Percentiles rank a stretch among this genome's conserved stretches.
Evolutionary conservation across 2,113 vertebrate species (phyloP).

Genomic region (Aspiorhynchus laticeps): DNA sequence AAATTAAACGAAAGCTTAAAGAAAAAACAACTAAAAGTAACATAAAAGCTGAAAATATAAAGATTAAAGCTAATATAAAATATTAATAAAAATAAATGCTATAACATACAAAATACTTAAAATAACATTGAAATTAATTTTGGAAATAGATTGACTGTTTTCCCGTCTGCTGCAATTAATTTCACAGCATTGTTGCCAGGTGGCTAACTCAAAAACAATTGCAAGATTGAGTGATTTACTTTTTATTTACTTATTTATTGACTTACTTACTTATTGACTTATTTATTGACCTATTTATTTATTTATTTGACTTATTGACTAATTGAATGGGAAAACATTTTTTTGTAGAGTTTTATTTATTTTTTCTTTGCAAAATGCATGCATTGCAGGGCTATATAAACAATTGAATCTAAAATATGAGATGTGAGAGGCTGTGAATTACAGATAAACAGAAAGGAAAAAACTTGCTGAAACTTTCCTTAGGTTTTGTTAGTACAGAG

Average conservation of each 20-base stretch:
- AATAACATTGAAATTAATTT: neutral
- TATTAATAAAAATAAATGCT: neutral
- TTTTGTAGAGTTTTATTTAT: neutral
- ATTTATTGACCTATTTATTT: too few species aligned
- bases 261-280: too few species aligned
- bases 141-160: neutral
- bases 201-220: neutral
- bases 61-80: neutral
- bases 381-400: neutral
- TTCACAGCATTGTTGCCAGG: neutral
- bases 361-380: neutral
- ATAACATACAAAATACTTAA: neutral
- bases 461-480: slow-evolving; percentile 45
- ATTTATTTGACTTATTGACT: neutral
- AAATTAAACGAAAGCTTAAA: too few species aligned
- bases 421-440: slow-evolving; percentile 12
- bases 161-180: neutral
- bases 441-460: slow-evolving; percentile 7
- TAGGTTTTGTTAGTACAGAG: slow-evolving; percentile 52
- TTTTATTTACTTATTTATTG: too few species aligned
- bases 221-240: too few species aligned
- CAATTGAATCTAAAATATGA: neutral
- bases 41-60: too few species aligned
- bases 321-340: neutral
- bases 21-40: too few species aligned